phyloP scores from a whole-genome alignment of 2,888 invertebrate species.

The Heliconius ismenius region DNA sequence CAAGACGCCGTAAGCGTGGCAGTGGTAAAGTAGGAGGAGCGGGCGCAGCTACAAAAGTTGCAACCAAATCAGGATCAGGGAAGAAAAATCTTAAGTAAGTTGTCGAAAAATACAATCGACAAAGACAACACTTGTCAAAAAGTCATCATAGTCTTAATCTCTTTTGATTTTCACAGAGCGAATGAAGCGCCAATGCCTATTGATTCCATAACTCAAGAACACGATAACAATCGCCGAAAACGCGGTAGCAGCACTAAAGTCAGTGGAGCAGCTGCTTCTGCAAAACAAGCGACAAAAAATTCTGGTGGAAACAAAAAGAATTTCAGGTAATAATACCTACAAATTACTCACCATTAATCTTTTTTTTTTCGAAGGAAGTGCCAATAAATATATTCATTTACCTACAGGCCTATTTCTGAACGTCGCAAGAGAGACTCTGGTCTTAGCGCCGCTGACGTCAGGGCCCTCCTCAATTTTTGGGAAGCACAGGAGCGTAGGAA shows the following conservation, averaged over 20 bases:
- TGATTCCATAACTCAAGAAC: slow-evolving; percentile 63
- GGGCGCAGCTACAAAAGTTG: slow-evolving; percentile 76
- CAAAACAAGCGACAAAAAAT: slow-evolving; percentile 75
- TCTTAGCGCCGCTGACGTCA: slow-evolving; percentile 83
- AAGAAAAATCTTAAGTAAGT: slow-evolving; percentile 77
- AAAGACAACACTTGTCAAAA: neutral
- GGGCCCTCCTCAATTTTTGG: slow-evolving; percentile 83
- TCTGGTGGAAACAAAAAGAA: slow-evolving; percentile 76
- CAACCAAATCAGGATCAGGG: slow-evolving; percentile 73
- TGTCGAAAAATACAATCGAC: neutral
- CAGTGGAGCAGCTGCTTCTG: slow-evolving; percentile 74
- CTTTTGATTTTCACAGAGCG: slow-evolving; percentile 54
- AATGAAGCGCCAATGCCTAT: slow-evolving; percentile 66
- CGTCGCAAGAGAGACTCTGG: slow-evolving; percentile 83
- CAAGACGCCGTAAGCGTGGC: slow-evolving; percentile 72
- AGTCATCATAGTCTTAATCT: slow-evolving; percentile 1
- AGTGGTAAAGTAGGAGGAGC: slow-evolving; percentile 77
- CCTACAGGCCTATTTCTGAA: slow-evolving; percentile 69
- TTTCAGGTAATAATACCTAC: slow-evolving; percentile 63
- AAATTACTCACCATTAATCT: neutral
- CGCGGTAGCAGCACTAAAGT: slow-evolving; percentile 75
- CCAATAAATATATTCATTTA: neutral
- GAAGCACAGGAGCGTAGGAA: slow-evolving; percentile 82
- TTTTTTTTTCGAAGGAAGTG: slow-evolving; percentile 35
- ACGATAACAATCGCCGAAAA: slow-evolving; percentile 67